These are phyloP conservation scores for Mizuhopecten yessoensis DNA, from an alignment of 1,140 invertebrate species.

Conservation along the genomic window DNA sequence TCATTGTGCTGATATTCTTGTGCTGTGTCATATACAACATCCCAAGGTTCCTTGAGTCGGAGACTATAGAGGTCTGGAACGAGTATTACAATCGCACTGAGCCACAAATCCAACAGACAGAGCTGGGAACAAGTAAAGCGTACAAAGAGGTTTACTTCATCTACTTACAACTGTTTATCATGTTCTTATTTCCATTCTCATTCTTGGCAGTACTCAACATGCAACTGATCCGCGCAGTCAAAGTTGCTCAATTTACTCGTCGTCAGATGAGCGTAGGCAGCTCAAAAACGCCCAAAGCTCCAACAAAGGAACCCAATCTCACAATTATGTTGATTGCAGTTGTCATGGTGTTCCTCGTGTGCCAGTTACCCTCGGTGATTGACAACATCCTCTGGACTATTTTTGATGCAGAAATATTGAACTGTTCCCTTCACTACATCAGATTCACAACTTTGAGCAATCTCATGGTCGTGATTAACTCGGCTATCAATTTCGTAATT, in stretches of 20 bases:
- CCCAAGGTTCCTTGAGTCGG: conserved; percentile 84
- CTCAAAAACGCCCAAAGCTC: conserved; percentile 44
- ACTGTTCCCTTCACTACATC: conserved; percentile 84
- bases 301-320: conserved; percentile 87
- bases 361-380: conserved; percentile 87
- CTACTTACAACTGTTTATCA: conserved; percentile 87
- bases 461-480: conserved; percentile 88
- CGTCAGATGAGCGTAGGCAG: conserved; percentile 77
- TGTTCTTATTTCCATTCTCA: conserved; percentile 87
- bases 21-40: conserved; percentile 87
- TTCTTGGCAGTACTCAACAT: conserved; percentile 89
- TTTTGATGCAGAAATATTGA: conserved; percentile 85
- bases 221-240: conserved; percentile 89
- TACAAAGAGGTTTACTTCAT: conserved; percentile 88
- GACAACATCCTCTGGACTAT: conserved; percentile 80
- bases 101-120: conserved; percentile 58
- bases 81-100: conserved; percentile 58
- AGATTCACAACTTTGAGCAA: conserved; percentile 88
- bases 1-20: conserved; percentile 87
- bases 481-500: conserved; percentile 88
- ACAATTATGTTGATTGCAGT: conserved; percentile 91
- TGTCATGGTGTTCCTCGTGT: conserved; percentile 89
- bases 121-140: conserved; percentile 83
- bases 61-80: conserved; percentile 55
- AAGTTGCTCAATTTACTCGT: conserved; percentile 84